Percentiles rank a stretch among this genome's conserved stretches.
Evolutionary conservation across 2,113 vertebrate species (phyloP).

Genomic region (Erpornis zantholeuca): DNA sequence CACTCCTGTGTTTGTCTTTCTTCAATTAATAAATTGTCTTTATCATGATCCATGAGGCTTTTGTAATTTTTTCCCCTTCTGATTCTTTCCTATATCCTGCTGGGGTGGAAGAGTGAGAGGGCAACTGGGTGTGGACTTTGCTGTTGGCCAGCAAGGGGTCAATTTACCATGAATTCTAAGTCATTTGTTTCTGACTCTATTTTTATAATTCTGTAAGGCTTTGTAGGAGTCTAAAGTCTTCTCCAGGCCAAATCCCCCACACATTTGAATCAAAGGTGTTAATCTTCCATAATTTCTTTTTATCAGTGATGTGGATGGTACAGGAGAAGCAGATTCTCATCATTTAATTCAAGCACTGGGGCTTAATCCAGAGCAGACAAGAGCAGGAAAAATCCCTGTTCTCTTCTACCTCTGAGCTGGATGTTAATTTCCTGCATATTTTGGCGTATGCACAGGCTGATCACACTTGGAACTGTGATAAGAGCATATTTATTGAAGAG

Average conservation of each 20-base stretch:
- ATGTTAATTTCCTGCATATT: constrained; percentile 11
- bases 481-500: background rate
- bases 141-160: background rate
- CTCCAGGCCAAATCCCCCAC: background rate
- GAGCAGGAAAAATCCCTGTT: background rate
- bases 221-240: background rate
- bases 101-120: background rate
- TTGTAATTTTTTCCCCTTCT: background rate
- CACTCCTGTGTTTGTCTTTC: background rate
- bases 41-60: background rate
- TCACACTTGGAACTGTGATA: background rate
- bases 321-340: background rate
- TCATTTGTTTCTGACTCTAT: background rate
- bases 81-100: background rate
- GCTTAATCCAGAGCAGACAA: background rate
- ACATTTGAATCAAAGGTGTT: background rate
- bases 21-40: background rate
- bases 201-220: background rate
- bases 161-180: background rate
- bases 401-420: background rate
- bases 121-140: background rate
- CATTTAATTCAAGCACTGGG: background rate
- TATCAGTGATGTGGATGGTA: background rate
- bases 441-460: background rate
- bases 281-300: background rate